Conservation (phyloP, 2,888 invertebrate genomes). For the Embidobia sp. region DNA sequence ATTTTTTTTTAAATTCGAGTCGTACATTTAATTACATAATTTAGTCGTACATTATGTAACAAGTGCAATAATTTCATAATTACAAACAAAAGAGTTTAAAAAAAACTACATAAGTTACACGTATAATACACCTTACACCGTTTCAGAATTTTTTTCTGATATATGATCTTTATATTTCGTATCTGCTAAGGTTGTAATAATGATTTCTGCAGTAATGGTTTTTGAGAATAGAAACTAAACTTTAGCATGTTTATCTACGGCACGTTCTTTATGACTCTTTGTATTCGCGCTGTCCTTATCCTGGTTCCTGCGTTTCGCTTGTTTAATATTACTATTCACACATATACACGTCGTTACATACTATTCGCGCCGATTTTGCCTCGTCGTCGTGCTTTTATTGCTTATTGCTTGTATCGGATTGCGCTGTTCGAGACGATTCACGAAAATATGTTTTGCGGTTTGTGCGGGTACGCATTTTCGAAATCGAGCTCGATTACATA, state of each 20-base stretch:
- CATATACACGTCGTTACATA: conserved; percentile 51
- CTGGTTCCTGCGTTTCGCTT: conserved; percentile 25
- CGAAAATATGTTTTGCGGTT: conserved; percentile 52
- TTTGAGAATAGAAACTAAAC: conserved; percentile 8
- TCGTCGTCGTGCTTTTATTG: conserved; percentile 73
- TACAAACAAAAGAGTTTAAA: no score
- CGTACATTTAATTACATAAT: no score
- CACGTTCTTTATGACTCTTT: conserved; percentile 29
- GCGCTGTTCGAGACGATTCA: conserved; percentile 56
- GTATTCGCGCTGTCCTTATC: conserved; percentile 11
- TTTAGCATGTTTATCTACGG: conserved; percentile 1
- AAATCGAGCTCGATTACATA: conserved; percentile 45
- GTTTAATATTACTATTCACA: conserved; percentile 63
- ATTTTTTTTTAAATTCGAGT: no score
- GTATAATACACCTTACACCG: no score
- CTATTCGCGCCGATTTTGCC: conserved; percentile 59
- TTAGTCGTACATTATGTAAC: no score
- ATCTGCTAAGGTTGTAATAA: no score
- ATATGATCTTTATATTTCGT: no score
- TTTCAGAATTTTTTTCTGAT: no score
- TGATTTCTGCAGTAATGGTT: background rate
- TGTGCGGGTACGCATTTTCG: conserved; percentile 43
- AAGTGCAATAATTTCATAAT: no score
- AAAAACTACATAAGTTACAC: no score
- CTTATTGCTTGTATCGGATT: conserved; percentile 77